Base-by-base conservation (phyloP, 2,113 vertebrate species). In the Oostethus manadensis region DNA sequence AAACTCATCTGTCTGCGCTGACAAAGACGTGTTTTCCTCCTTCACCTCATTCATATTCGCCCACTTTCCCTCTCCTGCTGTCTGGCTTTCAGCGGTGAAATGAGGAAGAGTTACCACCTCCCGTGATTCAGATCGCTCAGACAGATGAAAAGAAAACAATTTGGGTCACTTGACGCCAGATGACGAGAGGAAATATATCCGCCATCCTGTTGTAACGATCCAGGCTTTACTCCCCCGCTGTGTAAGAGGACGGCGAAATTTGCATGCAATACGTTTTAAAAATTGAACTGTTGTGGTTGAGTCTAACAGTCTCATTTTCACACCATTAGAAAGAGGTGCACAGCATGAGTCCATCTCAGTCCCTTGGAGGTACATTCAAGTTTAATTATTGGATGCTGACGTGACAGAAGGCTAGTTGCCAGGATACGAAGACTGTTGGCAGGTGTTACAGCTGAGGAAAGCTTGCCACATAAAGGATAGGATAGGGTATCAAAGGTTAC, bases 71-170 rank as follows among this genome's bases (percentile, higher is more conserved):
- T 55, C 74, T 73, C 66, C 74, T 6, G 63, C 72, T 13, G 51
- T 51, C 73, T 76, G 68, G 63, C 63, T 74, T 78, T 59, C 44
- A 71, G 49, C 56, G 40, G 56, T 43, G 43, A 74, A 71, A 76
- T 67, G 50, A 83, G 82, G 75, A 58, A 60, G 72, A 73, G 49
- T 55, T 43, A 58, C 66, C 71, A 38, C 71, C 78, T 0, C 22
- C 72, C 3, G 60, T 3, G 67, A 45, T 64, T 42, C 51, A 73
- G 60, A 77, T 80, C 77, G 69, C 70, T 76, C 62, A 59, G 58
- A 71, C 57, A 60, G 67, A 82, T 81, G 78, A 82, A 83, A 84
- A 71, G 62, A 78, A 82, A 84, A 81, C 66, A 62, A 82, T 79
- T 78, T 78, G 74, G 80, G 66, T 62, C 64, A 63, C 62, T 53